phyloP scores from a whole-genome alignment of 2,113 vertebrate species.

The Callaeas wilsoni region DNA sequence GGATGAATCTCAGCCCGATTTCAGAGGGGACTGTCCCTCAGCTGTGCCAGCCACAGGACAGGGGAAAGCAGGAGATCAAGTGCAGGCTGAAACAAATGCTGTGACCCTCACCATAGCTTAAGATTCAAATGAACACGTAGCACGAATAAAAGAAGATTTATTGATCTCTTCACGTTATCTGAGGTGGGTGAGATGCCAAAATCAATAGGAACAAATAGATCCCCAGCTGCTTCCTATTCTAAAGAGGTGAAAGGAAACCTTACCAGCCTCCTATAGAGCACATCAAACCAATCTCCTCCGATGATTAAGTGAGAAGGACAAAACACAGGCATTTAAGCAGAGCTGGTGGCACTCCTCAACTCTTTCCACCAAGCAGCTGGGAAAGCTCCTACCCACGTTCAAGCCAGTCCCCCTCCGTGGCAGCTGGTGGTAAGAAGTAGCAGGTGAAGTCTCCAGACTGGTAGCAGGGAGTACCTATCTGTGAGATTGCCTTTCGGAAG shows the following conservation, averaged over 20 bases:
- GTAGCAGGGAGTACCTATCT: conserved; percentile 84
- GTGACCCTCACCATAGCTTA: not conserved
- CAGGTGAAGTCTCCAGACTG: conserved; percentile 6
- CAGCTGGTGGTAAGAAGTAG: not conserved
- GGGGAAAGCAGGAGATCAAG: not conserved
- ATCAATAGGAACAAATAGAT: conserved; percentile 47
- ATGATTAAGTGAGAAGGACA: conserved; percentile 14
- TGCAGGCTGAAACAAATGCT: not conserved
- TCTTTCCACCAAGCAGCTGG: not conserved
- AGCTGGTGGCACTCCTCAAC: not conserved
- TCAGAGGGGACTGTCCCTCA: not conserved
- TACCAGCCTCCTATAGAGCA: not conserved
- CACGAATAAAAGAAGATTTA: conserved; percentile 26
- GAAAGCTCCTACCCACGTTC: not conserved
- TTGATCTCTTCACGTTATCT: not conserved
- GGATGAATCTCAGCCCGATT: not conserved
- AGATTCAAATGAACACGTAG: not conserved
- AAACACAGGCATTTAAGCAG: not conserved
- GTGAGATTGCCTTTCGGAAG: conserved; percentile 86
- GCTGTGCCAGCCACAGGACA: not conserved
- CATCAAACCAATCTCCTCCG: not conserved
- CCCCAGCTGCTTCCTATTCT: not conserved
- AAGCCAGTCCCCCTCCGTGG: not conserved
- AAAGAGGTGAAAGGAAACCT: conserved; percentile 34
- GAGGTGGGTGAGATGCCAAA: not conserved